Conservation (phyloP, 35 echinoderm and acorn worm genomes). For the Stichopus chloronotus region DNA sequence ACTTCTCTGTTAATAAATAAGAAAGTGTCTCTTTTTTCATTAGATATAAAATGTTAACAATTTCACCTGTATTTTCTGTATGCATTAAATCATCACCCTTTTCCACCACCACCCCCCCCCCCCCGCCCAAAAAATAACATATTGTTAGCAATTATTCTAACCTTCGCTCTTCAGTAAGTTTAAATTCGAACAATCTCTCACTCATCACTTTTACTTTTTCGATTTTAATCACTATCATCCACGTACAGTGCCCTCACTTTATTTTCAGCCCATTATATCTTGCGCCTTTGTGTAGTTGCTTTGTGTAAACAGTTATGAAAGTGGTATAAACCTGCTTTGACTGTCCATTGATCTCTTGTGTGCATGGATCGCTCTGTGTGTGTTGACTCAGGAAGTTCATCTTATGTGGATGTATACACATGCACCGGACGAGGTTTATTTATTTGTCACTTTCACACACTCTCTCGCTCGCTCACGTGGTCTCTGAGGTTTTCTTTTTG, state of each 20-base stretch:
- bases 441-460: too few species aligned
- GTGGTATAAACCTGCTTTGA: too few species aligned
- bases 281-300: not conserved
- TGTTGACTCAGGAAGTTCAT: not conserved
- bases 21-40: too few species aligned
- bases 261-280: not conserved
- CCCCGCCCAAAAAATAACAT: too few species aligned
- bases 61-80: too few species aligned
- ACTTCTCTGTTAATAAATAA: too few species aligned
- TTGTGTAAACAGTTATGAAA: too few species aligned
- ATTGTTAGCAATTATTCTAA: too few species aligned
- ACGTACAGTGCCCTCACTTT: not conserved
- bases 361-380: too few species aligned
- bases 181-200: not conserved
- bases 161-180: too few species aligned
- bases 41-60: too few species aligned
- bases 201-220: not conserved
- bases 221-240: not conserved
- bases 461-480: not conserved
- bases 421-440: not conserved
- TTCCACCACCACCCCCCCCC: not conserved
- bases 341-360: too few species aligned
- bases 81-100: not conserved
- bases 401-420: not conserved
- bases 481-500: not conserved